Evolutionary conservation across 2,888 invertebrate genomes (phyloP), one percentile per base, ranked within the genome.

Genomic region (Oxyteleia sp.): DNA sequence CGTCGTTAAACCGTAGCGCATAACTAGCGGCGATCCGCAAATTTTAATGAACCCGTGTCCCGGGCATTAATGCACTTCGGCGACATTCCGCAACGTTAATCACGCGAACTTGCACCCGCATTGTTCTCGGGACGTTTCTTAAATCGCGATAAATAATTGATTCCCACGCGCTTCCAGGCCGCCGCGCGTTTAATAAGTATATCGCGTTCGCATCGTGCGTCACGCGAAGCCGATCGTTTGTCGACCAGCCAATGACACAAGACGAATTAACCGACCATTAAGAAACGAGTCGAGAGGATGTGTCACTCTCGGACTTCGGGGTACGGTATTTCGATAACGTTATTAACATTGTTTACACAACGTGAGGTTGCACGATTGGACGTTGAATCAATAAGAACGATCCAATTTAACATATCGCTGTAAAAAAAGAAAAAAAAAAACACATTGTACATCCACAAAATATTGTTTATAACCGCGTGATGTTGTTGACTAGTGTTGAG

Each of bases 241-340:
- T 78, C 81, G 84, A 83, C 84, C 84, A 81, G 86, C 75, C 84
- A 85, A 84, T 82, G 85, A 87, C 84, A 71, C 69, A 49, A 71
- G 69, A 63, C 71, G 82, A 76, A 69, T 82, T 76, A 64, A 76
- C 66, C 51, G 18, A 38, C 63, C 74, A 61, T 47, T 20, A 51
- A 81, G 69, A 49, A 45, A 43, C 18, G 13, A 38, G 45, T 47
- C 16, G 29, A 47, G 63, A 63, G 57, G 20, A 41, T 23, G 13
- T 41, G 18, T n/a, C 41, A 11, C 16, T 26, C 35, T 11, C 15
- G 1, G 23, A 51, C 15, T 18, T 13, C 4, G 11, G 49, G 20
- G 23, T 49, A 23, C 11, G 11, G 7, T 11, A 53, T 53, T 53
- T 53, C 55, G 66, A 64, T 11, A 11, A 32, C 23, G 4, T 4